Conservation (phyloP, 2,797 vertebrate species). For the Cichlasoma orientale region DNA sequence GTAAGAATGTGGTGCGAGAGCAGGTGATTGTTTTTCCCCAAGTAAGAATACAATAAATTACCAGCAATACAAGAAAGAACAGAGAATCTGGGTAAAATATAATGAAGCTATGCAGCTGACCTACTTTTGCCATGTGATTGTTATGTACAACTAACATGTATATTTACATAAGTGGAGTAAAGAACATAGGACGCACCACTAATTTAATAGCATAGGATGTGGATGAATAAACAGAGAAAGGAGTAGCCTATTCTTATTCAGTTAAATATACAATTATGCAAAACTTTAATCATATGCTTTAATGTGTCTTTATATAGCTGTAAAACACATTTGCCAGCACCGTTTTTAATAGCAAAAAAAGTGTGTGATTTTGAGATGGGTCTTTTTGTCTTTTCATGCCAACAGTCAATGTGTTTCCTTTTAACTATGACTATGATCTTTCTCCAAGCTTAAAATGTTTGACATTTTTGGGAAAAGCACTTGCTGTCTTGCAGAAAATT, state of each 20-base stretch:
- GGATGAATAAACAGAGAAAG: background rate
- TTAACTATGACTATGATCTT: background rate
- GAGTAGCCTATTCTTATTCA: background rate
- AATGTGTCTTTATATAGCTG: background rate
- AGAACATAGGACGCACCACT: background rate
- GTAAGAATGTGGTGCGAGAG: background rate
- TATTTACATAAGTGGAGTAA: background rate
- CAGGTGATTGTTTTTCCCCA: too few species aligned
- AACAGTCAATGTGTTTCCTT: background rate
- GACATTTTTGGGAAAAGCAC: background rate
- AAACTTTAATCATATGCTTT: background rate
- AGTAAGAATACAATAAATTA: background rate
- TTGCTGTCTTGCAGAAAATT: slow-evolving; percentile 2
- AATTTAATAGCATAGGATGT: background rate
- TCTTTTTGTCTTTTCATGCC: background rate
- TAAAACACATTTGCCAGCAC: background rate
- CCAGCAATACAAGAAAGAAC: background rate
- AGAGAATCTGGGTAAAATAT: background rate
- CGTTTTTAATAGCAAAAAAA: background rate
- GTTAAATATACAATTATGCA: background rate
- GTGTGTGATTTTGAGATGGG: background rate
- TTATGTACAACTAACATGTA: background rate
- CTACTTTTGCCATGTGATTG: background rate
- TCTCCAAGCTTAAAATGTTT: background rate
- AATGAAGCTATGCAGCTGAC: background rate